Conservation (phyloP, 2,888 invertebrate genomes). For the Oegoconia quadripuncta region DNA sequence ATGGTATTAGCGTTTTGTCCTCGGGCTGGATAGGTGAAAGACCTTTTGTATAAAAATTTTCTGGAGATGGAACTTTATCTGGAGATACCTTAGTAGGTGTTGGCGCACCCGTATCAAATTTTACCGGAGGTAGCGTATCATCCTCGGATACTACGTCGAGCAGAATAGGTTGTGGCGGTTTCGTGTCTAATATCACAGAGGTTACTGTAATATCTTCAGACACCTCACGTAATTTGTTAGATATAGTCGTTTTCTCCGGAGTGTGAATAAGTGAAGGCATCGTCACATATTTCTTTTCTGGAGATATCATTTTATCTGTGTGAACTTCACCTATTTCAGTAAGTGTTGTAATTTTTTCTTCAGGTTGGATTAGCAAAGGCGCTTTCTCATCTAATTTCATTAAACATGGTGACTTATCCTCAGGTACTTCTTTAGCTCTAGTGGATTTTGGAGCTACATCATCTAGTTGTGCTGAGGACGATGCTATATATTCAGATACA, state of each 20-base stretch:
- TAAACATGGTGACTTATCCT: conserved; percentile 8
- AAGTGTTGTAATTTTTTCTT: too few relatives aligned
- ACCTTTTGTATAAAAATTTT: not conserved
- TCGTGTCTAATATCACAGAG: too few relatives aligned
- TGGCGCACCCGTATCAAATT: too few relatives aligned
- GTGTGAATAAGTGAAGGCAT: not conserved
- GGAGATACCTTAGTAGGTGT: not conserved
- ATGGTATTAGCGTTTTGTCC: not conserved
- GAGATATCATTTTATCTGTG: too few relatives aligned
- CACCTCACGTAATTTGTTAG: too few relatives aligned
- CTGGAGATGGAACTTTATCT: conserved; percentile 2
- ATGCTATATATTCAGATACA: not conserved
- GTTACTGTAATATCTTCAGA: too few relatives aligned
- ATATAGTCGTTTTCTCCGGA: conserved; percentile 13
- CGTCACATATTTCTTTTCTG: conserved; percentile 3
- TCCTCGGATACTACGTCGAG: too few relatives aligned
- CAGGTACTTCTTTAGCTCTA: conserved; percentile 2
- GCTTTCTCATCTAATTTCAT: conserved; percentile 6
- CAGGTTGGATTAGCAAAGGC: too few relatives aligned
- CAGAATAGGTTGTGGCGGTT: too few relatives aligned
- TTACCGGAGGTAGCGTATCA: too few relatives aligned
- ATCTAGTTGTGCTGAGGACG: conserved; percentile 1
- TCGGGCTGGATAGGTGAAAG: not conserved
- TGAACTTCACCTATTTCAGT: too few relatives aligned
- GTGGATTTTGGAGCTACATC: conserved; percentile 8